A percentile compares a stretch with the other conserved stretches of the same genome.
phyloP scores from a whole-genome alignment of 1,140 invertebrate genomes.

The Microvelia longipes region DNA sequence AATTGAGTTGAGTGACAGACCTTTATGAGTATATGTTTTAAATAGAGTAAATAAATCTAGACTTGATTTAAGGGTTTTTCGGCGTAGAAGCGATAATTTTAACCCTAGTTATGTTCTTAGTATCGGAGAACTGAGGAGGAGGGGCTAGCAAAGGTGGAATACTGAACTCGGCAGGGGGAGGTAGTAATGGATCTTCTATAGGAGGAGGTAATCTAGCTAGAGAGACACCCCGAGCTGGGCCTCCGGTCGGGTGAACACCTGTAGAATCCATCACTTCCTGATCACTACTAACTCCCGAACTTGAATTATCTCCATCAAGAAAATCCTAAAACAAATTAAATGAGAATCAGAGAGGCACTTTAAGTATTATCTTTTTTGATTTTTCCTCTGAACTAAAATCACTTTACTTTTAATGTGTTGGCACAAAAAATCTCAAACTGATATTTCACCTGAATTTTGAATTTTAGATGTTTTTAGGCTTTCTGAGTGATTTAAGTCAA shows the following conservation, averaged over 20 bases:
- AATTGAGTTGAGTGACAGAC: no score
- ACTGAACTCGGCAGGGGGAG: conserved; percentile 63
- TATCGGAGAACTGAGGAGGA: conserved; percentile 54
- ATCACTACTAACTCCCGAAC: conserved; percentile 70
- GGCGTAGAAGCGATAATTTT: conserved; percentile 65
- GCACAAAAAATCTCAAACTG: no score
- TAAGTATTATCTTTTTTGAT: no score
- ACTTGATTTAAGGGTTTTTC: conserved; percentile 34
- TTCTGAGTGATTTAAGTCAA: no score
- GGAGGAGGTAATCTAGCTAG: conserved; percentile 65
- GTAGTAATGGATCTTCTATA: conserved; percentile 51
- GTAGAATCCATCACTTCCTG: conserved; percentile 51
- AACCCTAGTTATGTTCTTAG: conserved; percentile 36
- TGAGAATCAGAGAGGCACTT: no score
- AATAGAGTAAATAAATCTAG: no score
- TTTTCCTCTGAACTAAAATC: no score
- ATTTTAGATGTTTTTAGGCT: no score
- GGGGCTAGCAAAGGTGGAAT: conserved; percentile 37
- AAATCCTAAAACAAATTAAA: conserved; percentile 59
- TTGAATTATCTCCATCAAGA: conserved; percentile 68
- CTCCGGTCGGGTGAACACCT: conserved; percentile 20
- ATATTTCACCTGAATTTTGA: no score
- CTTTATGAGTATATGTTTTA: no score
- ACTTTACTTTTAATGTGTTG: no score
- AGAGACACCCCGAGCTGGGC: conserved; percentile 42